Evolutionary conservation across 2,888 invertebrate genomes (phyloP).

Genomic region (Pasiphila rectangulata): DNA sequence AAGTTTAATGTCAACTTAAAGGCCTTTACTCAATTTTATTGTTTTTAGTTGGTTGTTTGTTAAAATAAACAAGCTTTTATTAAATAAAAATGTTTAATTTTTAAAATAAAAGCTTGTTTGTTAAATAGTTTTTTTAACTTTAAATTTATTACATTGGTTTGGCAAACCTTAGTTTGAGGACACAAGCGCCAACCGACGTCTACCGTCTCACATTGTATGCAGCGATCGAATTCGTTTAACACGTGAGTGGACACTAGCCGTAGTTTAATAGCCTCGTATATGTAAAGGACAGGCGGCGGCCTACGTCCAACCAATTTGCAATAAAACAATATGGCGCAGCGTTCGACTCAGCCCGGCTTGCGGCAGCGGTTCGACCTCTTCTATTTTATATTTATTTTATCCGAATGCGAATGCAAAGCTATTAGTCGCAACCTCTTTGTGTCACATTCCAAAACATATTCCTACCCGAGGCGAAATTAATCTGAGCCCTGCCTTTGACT

Average conservation of each 20-base stretch:
- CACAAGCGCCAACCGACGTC: slow-evolving; percentile 38
- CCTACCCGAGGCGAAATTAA: slow-evolving; percentile 50
- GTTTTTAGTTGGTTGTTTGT: too few relatives aligned
- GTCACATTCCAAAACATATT: slow-evolving; percentile 50
- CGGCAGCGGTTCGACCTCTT: slow-evolving; percentile 51
- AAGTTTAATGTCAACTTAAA: too few relatives aligned
- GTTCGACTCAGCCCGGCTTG: slow-evolving; percentile 55
- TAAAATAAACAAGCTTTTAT: too few relatives aligned
- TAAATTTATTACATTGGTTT: too few relatives aligned
- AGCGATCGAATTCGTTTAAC: slow-evolving; percentile 78
- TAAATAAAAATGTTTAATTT: too few relatives aligned
- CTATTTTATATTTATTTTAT: slow-evolving; percentile 59
- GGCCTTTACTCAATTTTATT: too few relatives aligned
- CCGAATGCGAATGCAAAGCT: slow-evolving; percentile 45
- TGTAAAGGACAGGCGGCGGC: slow-evolving; percentile 77
- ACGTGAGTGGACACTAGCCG: slow-evolving; percentile 74
- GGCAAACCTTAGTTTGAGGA: slow-evolving; percentile 49
- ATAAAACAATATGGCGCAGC: slow-evolving; percentile 77
- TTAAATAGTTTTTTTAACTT: too few relatives aligned
- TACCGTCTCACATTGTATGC: slow-evolving; percentile 62
- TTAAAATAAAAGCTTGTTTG: too few relatives aligned
- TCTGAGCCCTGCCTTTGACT: slow-evolving; percentile 39
- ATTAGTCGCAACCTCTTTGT: slow-evolving; percentile 60
- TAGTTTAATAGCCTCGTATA: slow-evolving; percentile 78
- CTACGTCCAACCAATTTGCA: slow-evolving; percentile 79